These are phyloP conservation scores for Phyllotreta striolata DNA, from an alignment of 2,888 invertebrate genomes.

Conservation along the genomic window DNA sequence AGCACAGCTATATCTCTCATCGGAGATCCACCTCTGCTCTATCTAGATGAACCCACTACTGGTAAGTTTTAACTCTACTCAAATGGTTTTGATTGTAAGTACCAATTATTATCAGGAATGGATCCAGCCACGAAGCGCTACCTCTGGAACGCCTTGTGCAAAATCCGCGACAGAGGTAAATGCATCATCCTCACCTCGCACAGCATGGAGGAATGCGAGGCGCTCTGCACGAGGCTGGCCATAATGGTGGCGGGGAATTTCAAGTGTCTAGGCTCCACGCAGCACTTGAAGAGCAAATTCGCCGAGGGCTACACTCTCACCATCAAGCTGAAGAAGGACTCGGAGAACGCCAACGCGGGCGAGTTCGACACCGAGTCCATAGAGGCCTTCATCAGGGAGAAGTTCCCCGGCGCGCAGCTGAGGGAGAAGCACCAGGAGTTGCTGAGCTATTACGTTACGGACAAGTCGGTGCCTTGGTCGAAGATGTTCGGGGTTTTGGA, in stretches of 20 bases:
- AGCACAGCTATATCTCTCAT: slow-evolving; percentile 66
- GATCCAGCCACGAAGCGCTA: slow-evolving; percentile 82
- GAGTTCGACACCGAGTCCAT: slow-evolving; percentile 43
- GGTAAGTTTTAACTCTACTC: slow-evolving; percentile 54
- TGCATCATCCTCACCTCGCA: slow-evolving; percentile 85
- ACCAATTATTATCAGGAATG: slow-evolving; percentile 67
- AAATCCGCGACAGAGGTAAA: slow-evolving; percentile 73
- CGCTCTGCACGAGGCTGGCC: slow-evolving; percentile 80
- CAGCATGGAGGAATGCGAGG: slow-evolving; percentile 90
- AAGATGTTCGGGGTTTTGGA: slow-evolving; percentile 81
- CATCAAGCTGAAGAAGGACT: slow-evolving; percentile 58
- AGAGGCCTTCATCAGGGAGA: slow-evolving; percentile 51
- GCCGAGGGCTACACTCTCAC: slow-evolving; percentile 66
- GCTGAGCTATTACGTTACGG: slow-evolving; percentile 74
- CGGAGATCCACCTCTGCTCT: slow-evolving; percentile 65
- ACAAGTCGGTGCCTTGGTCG: slow-evolving; percentile 73
- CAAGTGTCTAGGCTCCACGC: slow-evolving; percentile 80
- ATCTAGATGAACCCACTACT: slow-evolving; percentile 65
- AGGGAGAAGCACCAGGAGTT: slow-evolving; percentile 78
- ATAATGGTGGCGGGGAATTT: slow-evolving; percentile 88
- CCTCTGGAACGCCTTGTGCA: slow-evolving; percentile 79
- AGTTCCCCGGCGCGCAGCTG: slow-evolving; percentile 53
- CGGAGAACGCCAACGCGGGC: slow-evolving; percentile 30
- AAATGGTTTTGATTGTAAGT: neutral
- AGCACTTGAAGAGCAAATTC: slow-evolving; percentile 83